Percentiles rank a stretch among this genome's conserved stretches.
These are phyloP conservation scores for Campaea margaritaria DNA, from an alignment of 2,888 invertebrate species.

Conservation along the genomic window DNA sequence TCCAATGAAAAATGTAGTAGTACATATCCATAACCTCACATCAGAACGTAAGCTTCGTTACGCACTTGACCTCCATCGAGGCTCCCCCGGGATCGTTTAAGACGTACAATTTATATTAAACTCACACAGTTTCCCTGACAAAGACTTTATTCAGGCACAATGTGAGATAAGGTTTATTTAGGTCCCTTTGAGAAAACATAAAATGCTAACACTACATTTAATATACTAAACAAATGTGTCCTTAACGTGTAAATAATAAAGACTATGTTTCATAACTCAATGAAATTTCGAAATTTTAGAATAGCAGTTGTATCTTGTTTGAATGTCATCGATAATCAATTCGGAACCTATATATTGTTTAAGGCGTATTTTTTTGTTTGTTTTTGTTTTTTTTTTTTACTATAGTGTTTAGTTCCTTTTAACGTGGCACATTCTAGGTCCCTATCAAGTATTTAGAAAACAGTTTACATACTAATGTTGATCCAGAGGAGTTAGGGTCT, in stretches of 20 bases:
- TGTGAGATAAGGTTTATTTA: slow-evolving; percentile 32
- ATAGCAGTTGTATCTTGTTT: too few species aligned
- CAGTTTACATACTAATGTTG: too few species aligned
- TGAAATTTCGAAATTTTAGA: too few species aligned
- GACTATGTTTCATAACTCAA: background rate
- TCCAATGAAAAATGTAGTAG: background rate
- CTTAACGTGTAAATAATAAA: slow-evolving; percentile 4
- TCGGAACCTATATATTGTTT: too few species aligned
- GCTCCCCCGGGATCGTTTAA: slow-evolving; percentile 28
- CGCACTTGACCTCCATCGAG: slow-evolving; percentile 26
- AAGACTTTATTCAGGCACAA: slow-evolving; percentile 29
- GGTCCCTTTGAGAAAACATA: slow-evolving; percentile 30
- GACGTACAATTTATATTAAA: slow-evolving; percentile 33
- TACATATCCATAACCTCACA: slow-evolving; percentile 2
- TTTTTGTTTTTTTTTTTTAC: too few species aligned
- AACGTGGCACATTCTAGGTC: too few species aligned
- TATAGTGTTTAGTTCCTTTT: too few species aligned
- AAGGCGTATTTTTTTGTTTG: too few species aligned
- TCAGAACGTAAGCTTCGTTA: slow-evolving; percentile 9
- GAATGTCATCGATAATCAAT: too few species aligned
- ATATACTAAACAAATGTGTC: slow-evolving; percentile 23
- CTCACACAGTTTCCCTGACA: slow-evolving; percentile 32
- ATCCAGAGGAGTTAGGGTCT: background rate
- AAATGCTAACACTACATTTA: slow-evolving; percentile 28
- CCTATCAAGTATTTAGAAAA: too few species aligned